Evolutionary conservation across 2,888 invertebrate species (phyloP), one percentile per base, ranked within the genome.

Genomic region (Drosophila koepferae): DNA sequence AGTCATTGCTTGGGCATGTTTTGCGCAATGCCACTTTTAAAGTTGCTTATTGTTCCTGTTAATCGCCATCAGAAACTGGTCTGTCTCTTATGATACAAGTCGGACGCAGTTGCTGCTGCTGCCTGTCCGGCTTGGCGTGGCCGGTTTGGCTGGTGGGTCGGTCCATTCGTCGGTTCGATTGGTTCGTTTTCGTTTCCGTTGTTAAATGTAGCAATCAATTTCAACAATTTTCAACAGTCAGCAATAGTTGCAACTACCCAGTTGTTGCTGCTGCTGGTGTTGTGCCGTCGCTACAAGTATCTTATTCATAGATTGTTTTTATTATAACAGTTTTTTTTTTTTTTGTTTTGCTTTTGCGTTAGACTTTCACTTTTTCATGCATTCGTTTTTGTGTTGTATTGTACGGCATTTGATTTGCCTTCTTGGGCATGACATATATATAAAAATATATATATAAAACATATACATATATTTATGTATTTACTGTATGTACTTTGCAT

Each of bases 181-280:
- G 69, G 80, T 73, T 77, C 48, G 63, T 40, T 62, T 58, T 66
- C 44, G 82, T 76, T 87, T 82, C 87, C 87, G 80, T 85, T 70
- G 68, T 75, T 75, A 81, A 85, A 76, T 87, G 88, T 87, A 61
- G 79, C 82, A 85, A 87, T 85, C 88, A 85, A 79, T 81, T 85
- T 70, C 64, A 69, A 69, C 49, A 23, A 54, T 38, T 38, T 51
- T 20, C 70, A 68, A 56, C 65, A 64, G 64, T 41, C 73, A 66
- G 64, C 73, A 77, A 70, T 73, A 72, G 72, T 80, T 80, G 81
- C 80, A 77, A 63, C 79, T 64, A 62, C 61, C 43, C 31, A 49
- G 41, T 60, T 58, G 59, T 31, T 40, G 55, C 28, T 59, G 44
- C 18, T 74, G 59, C 46, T 62, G 49, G 34, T 62, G 44, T 20